Evolutionary conservation across 1,140 invertebrate genomes (phyloP).

Genomic region (Sinonovacula constricta): DNA sequence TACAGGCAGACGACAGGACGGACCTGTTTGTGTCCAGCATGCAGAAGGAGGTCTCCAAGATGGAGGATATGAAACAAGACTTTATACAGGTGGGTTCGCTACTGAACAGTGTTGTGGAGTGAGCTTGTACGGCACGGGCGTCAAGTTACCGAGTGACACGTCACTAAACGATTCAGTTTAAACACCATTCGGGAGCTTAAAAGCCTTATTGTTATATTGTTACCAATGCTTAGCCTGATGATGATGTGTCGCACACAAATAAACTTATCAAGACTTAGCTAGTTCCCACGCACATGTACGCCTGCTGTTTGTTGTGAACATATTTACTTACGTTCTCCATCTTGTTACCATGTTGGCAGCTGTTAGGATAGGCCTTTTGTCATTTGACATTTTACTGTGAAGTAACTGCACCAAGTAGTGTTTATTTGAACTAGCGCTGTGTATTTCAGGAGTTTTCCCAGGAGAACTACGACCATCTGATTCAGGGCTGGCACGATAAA

Average conservation of each 20-base stretch:
- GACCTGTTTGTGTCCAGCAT: conserved; percentile 81
- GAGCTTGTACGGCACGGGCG: no score
- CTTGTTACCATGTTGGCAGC: not conserved
- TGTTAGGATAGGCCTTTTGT: not conserved
- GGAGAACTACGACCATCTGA: conserved; percentile 80
- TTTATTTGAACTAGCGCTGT: not conserved
- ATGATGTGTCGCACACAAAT: not conserved
- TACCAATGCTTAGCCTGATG: not conserved
- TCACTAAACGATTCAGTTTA: no score
- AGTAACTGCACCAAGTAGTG: not conserved
- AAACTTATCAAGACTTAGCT: not conserved
- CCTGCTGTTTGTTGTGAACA: not conserved
- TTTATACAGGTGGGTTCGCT: conserved; percentile 79
- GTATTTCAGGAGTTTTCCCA: conserved; percentile 70
- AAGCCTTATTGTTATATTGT: not conserved
- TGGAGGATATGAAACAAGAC: conserved; percentile 77
- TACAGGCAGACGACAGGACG: conserved; percentile 81
- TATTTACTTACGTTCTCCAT: not conserved
- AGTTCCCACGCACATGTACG: not conserved
- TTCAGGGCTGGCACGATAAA: conserved; percentile 81
- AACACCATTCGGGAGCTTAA: no score
- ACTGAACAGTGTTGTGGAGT: no score
- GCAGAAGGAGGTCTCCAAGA: conserved; percentile 79
- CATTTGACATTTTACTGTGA: not conserved
- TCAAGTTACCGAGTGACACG: no score